phyloP scores from a whole-genome alignment of 2,113 vertebrate species.

The Talpa occidentalis region DNA sequence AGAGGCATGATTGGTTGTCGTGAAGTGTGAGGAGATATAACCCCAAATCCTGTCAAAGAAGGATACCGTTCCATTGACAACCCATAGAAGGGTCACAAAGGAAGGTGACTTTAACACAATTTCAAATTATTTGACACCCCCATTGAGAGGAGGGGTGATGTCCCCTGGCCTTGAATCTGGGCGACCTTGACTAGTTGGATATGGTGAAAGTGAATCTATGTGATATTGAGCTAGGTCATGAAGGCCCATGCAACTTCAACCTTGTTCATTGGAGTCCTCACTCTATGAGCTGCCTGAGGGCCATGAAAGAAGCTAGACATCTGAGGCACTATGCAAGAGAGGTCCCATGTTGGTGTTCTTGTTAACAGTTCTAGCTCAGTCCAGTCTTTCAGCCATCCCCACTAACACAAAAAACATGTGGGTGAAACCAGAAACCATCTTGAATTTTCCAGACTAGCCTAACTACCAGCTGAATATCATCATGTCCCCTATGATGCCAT shows the following conservation, averaged over 20 bases:
- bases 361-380: neutral
- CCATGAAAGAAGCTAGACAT: neutral
- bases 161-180: neutral
- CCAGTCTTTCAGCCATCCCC: neutral
- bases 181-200: neutral
- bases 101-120: neutral
- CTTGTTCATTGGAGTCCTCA: neutral
- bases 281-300: neutral
- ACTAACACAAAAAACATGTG: neutral
- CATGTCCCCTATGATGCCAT: neutral
- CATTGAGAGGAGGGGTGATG: neutral
- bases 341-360: neutral
- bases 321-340: neutral
- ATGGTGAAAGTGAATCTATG: neutral
- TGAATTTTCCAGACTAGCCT: neutral
- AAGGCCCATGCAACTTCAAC: neutral
- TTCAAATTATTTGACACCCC: neutral
- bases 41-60: neutral
- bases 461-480: neutral
- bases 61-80: neutral
- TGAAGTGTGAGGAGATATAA: neutral
- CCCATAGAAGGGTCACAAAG: neutral
- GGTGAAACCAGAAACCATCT: neutral
- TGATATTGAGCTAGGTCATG: neutral
- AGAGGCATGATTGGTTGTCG: neutral